Conservation (phyloP, 2,888 invertebrate genomes). For the Cheilosia vernalis region DNA sequence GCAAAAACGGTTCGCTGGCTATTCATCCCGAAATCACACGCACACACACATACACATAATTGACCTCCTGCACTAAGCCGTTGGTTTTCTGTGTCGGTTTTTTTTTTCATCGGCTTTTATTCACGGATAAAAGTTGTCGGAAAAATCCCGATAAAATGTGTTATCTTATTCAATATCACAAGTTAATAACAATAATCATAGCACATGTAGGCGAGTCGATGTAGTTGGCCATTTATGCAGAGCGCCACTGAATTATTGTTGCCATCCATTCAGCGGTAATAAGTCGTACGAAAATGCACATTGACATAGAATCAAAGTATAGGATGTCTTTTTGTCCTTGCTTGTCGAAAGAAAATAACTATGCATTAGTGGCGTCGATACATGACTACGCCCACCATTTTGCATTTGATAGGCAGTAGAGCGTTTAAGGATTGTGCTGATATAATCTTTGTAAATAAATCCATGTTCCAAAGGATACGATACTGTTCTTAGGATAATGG, state of each 20-base stretch:
- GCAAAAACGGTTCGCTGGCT: constrained; percentile 52
- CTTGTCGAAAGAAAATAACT: constrained; percentile 32
- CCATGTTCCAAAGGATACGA: constrained; percentile 39
- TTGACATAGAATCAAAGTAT: constrained; percentile 28
- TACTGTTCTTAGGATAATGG: constrained; percentile 40
- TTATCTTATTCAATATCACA: constrained; percentile 56
- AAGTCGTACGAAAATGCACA: constrained; percentile 64
- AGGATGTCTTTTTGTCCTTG: constrained; percentile 46
- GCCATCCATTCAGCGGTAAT: constrained; percentile 64
- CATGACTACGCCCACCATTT: constrained; percentile 49
- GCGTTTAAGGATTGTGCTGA: constrained; percentile 35
- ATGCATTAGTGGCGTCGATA: constrained; percentile 42
- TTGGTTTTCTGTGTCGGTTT: background rate
- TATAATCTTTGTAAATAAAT: constrained; percentile 46
- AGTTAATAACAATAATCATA: constrained; percentile 72
- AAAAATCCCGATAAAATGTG: constrained; percentile 60
- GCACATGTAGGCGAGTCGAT: constrained; percentile 71
- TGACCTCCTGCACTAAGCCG: constrained; percentile 13
- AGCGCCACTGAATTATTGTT: constrained; percentile 61
- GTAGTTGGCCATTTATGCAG: constrained; percentile 43
- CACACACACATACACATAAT: background rate
- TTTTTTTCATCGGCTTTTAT: background rate
- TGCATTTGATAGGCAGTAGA: constrained; percentile 7
- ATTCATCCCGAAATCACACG: constrained; percentile 12
- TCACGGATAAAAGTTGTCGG: constrained; percentile 44